Percentiles rank a stretch among this genome's conserved stretches.
phyloP scores from a whole-genome alignment of 2,797 vertebrate species.

The Meriones psammophilus region DNA sequence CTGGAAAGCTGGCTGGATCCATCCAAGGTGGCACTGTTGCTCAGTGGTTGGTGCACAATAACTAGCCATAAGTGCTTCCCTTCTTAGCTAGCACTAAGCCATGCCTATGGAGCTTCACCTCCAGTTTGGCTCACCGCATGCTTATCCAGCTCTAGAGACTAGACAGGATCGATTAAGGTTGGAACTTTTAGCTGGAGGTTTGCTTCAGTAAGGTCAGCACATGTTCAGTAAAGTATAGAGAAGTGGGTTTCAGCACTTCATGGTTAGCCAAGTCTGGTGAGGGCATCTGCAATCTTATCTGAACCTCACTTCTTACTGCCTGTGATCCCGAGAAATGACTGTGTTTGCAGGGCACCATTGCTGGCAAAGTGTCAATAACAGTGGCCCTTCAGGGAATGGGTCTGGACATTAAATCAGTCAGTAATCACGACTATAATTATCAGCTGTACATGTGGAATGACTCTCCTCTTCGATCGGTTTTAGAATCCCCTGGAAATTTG shows the following conservation, averaged over 20 bases:
- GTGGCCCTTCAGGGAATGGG: not conserved
- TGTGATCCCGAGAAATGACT: not conserved
- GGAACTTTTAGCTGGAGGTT: not conserved
- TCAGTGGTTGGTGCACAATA: not conserved
- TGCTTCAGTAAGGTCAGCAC: not conserved
- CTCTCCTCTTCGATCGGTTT: not conserved
- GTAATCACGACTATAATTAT: not conserved
- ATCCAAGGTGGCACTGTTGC: not conserved
- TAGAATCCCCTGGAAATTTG: not conserved
- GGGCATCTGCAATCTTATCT: not conserved
- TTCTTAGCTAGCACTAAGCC: not conserved
- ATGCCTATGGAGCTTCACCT: not conserved
- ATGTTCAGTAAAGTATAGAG: not conserved
- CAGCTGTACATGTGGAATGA: not conserved
- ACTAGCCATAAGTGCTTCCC: not conserved
- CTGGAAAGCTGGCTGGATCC: not conserved
- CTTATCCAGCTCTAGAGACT: not conserved
- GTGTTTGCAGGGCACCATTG: conserved; percentile 3
- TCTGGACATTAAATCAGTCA: not conserved
- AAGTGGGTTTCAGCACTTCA: not conserved
- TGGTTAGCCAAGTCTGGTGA: not conserved
- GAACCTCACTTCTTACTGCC: not conserved
- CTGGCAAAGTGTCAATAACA: not conserved
- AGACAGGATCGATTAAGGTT: not conserved
- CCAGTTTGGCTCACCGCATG: not conserved